Base-by-base conservation (phyloP, 1,140 invertebrate species). In the Oreohelix idahoensis region DNA sequence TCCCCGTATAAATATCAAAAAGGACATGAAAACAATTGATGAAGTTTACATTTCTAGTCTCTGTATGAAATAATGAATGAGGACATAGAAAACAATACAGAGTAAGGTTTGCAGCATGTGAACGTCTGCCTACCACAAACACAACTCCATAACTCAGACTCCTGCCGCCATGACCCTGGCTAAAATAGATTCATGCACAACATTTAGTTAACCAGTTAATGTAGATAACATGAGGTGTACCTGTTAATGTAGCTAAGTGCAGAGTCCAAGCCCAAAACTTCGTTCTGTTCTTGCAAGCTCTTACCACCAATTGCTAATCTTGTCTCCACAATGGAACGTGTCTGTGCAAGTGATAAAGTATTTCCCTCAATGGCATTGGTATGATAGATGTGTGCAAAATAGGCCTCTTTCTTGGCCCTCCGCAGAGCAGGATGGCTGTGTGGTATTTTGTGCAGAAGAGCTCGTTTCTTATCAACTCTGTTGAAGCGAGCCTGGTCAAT, bases 301-400 rank as follows among this genome's bases (percentile, higher is more conserved):
- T 99, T 99, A 0, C 98, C 98, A 73, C 95, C 96, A 4, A 99
- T 95, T 0, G 97, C 97, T 91, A 98, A 95, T 85, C 96, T 94
- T 0, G 97, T 99, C 93, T 99, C 97, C 17, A 99, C 94, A 83
- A 99, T 96, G 78, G 96, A 96, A 84, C 97, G 94, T 0, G 98
- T 98, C 92, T 99, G 96, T 35, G 96, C 95, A n/a, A 99, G 93
- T 42, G 97, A 96, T 95, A 99, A 96, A 0, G 98, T 99, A 89
- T 99, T 99, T 1, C 98, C 98, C 94, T 99, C 98, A 85, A 99
- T 98, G 49, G 96, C 98, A 79, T 98, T 97, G 2, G 97, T 98
- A 89, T 99, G 98, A 93, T 99, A 98, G 82, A 99, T 97, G 92
- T 99, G 97, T 89, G 97, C 95, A 90, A 97, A 98, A 92, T 98